Evolutionary conservation across 2,797 vertebrate genomes (phyloP).

Genomic region (Cetoscarus ocellatus): DNA sequence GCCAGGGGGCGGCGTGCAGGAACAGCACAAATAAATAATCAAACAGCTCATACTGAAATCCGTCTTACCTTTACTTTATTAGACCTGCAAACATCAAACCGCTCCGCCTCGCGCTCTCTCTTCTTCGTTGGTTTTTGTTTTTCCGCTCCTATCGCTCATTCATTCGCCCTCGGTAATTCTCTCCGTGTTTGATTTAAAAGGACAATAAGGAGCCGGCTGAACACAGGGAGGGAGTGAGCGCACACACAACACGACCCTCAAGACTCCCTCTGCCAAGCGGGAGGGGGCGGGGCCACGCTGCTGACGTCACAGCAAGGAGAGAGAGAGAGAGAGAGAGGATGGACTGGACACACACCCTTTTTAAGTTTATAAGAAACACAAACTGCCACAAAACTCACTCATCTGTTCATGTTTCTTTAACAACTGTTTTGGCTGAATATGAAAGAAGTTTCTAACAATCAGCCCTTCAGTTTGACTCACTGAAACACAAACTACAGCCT

Average conservation of each 20-base stretch:
- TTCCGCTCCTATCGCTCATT: not conserved
- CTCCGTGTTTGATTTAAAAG: conserved; percentile 29
- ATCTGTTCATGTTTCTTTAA: too few species aligned
- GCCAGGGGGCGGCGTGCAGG: not conserved
- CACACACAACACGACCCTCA: conserved; percentile 71
- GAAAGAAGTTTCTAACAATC: too few species aligned
- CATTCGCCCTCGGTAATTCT: conserved; percentile 23
- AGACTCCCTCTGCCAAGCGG: conserved; percentile 66
- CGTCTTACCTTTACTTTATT: conserved; percentile 79
- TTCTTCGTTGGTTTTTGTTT: not conserved
- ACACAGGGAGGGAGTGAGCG: conserved; percentile 41
- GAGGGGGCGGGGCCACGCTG: conserved; percentile 71
- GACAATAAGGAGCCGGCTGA: conserved; percentile 59
- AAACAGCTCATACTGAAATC: conserved; percentile 18
- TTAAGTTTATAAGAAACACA: not conserved
- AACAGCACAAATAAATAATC: not conserved
- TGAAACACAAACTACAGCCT: too few species aligned
- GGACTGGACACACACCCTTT: conserved; percentile 3
- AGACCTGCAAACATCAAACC: conserved; percentile 61
- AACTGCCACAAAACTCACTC: not conserved
- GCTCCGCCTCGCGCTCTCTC: conserved; percentile 30
- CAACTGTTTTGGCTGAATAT: too few species aligned
- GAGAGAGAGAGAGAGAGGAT: not conserved
- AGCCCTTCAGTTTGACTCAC: too few species aligned
- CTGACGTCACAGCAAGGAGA: conserved; percentile 66